These are phyloP conservation scores for Rhopalosiphum padi DNA, from an alignment of 1,140 invertebrate species.

Conservation along the genomic window DNA sequence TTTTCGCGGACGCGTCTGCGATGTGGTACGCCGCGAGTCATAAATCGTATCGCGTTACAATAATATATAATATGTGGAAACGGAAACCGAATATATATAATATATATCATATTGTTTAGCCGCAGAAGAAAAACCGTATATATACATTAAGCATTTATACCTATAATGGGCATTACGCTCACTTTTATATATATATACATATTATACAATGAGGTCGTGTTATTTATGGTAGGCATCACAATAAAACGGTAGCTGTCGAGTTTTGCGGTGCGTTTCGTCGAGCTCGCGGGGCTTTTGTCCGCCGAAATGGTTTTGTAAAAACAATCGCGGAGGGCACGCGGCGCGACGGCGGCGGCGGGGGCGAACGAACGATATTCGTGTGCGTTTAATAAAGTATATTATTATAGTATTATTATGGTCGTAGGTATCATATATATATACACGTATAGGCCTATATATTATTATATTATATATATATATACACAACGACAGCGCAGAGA, in stretches of 20 bases:
- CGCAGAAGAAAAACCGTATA: background rate
- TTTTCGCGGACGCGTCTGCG: background rate
- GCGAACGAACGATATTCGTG: background rate
- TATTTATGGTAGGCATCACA: background rate
- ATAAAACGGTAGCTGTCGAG: background rate
- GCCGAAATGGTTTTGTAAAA: constrained; percentile 20
- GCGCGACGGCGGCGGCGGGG: too few species aligned
- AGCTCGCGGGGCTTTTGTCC: background rate
- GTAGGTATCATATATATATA: background rate
- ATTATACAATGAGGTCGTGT: background rate
- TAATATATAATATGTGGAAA: background rate
- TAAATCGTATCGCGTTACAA: constrained; percentile 33
- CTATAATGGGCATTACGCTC: background rate
- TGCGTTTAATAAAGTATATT: constrained; percentile 16
- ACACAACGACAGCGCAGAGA: background rate
- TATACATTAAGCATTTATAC: background rate
- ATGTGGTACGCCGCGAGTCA: background rate
- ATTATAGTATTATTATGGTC: background rate
- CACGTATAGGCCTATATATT: background rate
- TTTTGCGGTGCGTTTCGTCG: constrained; percentile 27
- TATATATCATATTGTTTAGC: background rate
- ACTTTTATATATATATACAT: background rate
- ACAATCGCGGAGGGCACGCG: background rate
- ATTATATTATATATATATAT: background rate
- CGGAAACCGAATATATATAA: background rate